Evolutionary conservation across 2,888 invertebrate species (phyloP).

Genomic region (Rhingia campestris): DNA sequence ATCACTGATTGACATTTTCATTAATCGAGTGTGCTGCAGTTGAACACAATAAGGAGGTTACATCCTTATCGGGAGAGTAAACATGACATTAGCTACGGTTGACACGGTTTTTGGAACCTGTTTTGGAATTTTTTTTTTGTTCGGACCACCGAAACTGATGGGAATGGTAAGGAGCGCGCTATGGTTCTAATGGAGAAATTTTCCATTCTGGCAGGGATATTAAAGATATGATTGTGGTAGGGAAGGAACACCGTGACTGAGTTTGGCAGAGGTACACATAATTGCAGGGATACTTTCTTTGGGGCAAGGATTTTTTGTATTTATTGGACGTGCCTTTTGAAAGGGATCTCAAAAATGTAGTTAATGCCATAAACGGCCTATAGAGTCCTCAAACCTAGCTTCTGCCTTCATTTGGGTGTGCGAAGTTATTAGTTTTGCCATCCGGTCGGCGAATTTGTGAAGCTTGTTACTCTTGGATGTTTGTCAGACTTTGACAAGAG

Average conservation of each 20-base stretch:
- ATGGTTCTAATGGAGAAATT: slow-evolving; percentile 29
- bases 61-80: slow-evolving; percentile 49
- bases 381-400: no score
- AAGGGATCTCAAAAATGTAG: no score
- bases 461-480: no score
- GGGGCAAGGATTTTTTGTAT: no score
- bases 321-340: no score
- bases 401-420: no score
- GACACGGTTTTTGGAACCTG: slow-evolving; percentile 35
- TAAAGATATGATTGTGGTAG: neutral
- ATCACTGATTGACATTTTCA: slow-evolving; percentile 60
- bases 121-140: slow-evolving; percentile 24
- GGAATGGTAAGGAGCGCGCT: neutral
- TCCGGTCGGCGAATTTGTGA: no score
- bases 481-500: no score
- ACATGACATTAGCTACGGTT: slow-evolving; percentile 57
- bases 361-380: no score
- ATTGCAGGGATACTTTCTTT: no score
- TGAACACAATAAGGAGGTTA: slow-evolving; percentile 15
- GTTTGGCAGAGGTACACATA: no score
- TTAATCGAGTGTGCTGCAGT: slow-evolving; percentile 47
- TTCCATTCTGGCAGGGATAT: slow-evolving; percentile 1
- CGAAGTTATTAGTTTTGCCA: no score
- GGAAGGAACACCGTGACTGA: neutral
- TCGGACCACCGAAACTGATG: slow-evolving; percentile 48